A percentile compares a stretch with the other conserved stretches of the same genome.
Evolutionary conservation across 2,797 vertebrate genomes (phyloP).

Genomic region (Aratinga solstitialis): DNA sequence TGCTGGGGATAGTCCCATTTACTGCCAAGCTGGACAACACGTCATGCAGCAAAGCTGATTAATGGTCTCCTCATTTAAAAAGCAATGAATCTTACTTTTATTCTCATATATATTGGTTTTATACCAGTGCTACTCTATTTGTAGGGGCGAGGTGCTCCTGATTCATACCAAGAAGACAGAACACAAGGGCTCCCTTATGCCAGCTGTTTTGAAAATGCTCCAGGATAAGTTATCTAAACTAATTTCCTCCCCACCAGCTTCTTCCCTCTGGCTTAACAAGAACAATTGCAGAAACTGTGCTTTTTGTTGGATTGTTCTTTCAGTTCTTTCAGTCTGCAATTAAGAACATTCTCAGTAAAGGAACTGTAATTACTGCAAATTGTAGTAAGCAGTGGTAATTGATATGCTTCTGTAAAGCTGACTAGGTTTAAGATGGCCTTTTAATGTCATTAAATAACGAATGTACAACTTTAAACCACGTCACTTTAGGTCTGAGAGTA

Average conservation of each 20-base stretch:
- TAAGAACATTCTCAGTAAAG: slow-evolving; percentile 75
- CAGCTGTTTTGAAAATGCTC: slow-evolving; percentile 43
- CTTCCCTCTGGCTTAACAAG: slow-evolving; percentile 21
- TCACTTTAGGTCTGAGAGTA: slow-evolving; percentile 32
- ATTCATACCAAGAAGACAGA: background rate
- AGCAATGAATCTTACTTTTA: background rate
- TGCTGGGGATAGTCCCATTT: background rate
- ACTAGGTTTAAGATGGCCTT: slow-evolving; percentile 67
- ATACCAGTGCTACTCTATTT: background rate
- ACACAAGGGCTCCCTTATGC: background rate
- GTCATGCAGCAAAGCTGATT: background rate
- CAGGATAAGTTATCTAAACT: slow-evolving; percentile 43
- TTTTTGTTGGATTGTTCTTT: slow-evolving; percentile 76
- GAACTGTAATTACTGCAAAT: slow-evolving; percentile 80
- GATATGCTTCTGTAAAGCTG: slow-evolving; percentile 67
- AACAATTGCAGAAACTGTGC: slow-evolving; percentile 16
- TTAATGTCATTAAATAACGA: slow-evolving; percentile 54
- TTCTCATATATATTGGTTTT: background rate
- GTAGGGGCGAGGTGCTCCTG: background rate
- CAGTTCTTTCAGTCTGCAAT: slow-evolving; percentile 72
- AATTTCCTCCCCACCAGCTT: slow-evolving; percentile 37
- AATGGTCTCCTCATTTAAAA: background rate
- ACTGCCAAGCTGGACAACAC: background rate
- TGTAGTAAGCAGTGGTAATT: slow-evolving; percentile 74
- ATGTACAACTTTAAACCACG: slow-evolving; percentile 56